These are phyloP conservation scores for Oryzias javanicus DNA, from an alignment of 2,113 vertebrate species.

Conservation along the genomic window DNA sequence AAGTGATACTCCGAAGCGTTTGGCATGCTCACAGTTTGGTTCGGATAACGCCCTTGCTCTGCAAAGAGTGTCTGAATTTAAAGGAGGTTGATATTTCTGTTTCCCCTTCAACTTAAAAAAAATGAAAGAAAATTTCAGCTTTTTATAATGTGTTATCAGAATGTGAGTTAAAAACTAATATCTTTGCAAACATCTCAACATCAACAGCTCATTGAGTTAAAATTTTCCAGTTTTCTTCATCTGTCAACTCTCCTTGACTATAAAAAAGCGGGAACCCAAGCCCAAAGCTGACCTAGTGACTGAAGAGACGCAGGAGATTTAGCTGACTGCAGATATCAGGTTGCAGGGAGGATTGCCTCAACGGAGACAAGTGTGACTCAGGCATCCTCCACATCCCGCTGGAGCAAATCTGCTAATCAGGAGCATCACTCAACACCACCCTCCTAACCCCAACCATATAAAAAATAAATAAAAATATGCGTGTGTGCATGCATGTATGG, in stretches of 20 bases:
- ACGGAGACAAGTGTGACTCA: conserved; percentile 59
- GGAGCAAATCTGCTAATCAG: conserved; percentile 60
- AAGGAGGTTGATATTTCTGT: conserved; percentile 53
- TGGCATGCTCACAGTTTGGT: conserved; percentile 58
- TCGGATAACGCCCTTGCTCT: conserved; percentile 59
- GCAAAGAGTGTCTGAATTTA: conserved; percentile 48
- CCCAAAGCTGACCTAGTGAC: conserved; percentile 65
- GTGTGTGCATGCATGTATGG: conserved; percentile 28
- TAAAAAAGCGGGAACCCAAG: conserved; percentile 62
- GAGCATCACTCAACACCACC: conserved; percentile 57
- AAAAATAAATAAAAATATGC: conserved; percentile 9
- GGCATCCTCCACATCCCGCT: conserved; percentile 58
- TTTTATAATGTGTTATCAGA: conserved; percentile 41
- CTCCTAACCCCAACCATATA: conserved; percentile 1
- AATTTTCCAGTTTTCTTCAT: conserved; percentile 41
- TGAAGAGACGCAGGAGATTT: conserved; percentile 58
- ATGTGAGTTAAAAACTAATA: conserved; percentile 48
- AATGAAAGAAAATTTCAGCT: conserved; percentile 18
- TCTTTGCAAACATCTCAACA: conserved; percentile 22
- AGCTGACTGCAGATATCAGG: conserved; percentile 68
- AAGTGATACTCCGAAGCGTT: conserved; percentile 59
- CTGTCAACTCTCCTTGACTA: conserved; percentile 33
- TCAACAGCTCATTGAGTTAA: conserved; percentile 19
- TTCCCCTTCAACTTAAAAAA: conserved; percentile 21
- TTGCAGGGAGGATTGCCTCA: conserved; percentile 63